Evolutionary conservation across 2,797 vertebrate species (phyloP).

Genomic region (Cryptoblepharus egeriae): DNA sequence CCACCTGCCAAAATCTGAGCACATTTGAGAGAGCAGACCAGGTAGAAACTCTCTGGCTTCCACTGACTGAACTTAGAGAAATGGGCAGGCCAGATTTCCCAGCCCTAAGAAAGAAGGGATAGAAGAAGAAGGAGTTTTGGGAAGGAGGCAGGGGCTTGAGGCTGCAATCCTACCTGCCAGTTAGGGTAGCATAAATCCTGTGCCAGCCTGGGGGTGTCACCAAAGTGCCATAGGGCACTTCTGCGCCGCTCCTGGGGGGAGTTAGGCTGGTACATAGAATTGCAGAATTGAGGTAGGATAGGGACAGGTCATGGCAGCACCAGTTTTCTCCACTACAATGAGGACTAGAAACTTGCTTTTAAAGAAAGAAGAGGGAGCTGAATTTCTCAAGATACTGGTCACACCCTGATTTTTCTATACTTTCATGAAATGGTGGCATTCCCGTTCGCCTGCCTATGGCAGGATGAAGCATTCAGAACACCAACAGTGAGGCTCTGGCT

Average conservation of each 20-base stretch:
- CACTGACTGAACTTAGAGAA: background rate
- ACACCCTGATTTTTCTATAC: background rate
- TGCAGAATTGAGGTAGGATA: too few relatives aligned
- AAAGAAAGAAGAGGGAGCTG: background rate
- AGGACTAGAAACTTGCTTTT: background rate
- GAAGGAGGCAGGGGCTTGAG: too few relatives aligned
- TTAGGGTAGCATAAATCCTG: too few relatives aligned
- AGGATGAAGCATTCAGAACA: background rate
- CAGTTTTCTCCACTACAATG: background rate
- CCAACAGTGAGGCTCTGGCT: background rate
- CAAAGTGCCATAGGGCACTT: too few relatives aligned
- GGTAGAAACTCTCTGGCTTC: background rate
- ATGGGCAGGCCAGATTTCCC: background rate
- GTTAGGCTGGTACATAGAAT: too few relatives aligned
- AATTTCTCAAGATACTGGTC: background rate
- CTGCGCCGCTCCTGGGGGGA: too few relatives aligned
- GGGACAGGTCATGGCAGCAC: too few relatives aligned
- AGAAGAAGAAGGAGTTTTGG: too few relatives aligned
- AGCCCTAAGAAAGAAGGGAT: background rate
- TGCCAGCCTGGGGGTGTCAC: too few relatives aligned
- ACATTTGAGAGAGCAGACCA: too few relatives aligned
- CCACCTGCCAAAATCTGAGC: too few relatives aligned
- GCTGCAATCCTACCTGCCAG: too few relatives aligned
- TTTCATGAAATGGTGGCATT: background rate
- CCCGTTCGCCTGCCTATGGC: background rate